Percentiles rank a stretch among this genome's conserved stretches.
Evolutionary conservation across 2,888 invertebrate species (phyloP).

Genomic region (Dryobotodes eremita): DNA sequence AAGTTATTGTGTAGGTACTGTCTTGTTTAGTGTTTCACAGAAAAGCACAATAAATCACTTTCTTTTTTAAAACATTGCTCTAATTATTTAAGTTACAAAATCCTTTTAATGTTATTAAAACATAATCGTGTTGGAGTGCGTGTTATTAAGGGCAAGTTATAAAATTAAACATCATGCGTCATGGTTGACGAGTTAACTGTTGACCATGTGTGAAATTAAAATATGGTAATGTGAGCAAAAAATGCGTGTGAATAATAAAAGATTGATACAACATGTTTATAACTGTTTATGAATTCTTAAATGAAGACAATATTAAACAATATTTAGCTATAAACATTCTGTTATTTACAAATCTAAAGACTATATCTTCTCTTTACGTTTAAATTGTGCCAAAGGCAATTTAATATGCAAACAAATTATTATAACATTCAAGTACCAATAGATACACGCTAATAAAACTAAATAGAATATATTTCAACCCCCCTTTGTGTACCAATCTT

Average conservation of each 20-base stretch:
- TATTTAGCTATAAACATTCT: no score
- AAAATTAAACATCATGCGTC: constrained; percentile 40
- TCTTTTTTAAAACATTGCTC: not conserved
- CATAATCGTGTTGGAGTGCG: constrained; percentile 42
- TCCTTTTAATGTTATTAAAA: constrained; percentile 50
- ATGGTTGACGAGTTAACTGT: constrained; percentile 30
- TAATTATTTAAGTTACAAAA: constrained; percentile 26
- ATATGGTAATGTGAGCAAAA: constrained; percentile 46
- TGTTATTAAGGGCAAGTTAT: constrained; percentile 40
- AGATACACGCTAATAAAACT: no score
- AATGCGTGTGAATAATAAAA: constrained; percentile 44
- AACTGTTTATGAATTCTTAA: not conserved
- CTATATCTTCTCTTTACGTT: no score
- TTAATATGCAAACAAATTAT: no score
- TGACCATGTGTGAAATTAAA: constrained; percentile 60
- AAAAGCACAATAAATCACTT: not conserved
- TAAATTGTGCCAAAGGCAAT: no score
- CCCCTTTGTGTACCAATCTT: no score
- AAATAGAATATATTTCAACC: no score
- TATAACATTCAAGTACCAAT: no score
- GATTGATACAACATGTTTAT: constrained; percentile 2
- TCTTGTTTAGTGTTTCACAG: not conserved
- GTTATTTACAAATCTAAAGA: no score
- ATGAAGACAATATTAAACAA: not conserved
- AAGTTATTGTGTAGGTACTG: not conserved